phyloP scores from a whole-genome alignment of 2,888 invertebrate species.

The Amphipoea oculea region DNA sequence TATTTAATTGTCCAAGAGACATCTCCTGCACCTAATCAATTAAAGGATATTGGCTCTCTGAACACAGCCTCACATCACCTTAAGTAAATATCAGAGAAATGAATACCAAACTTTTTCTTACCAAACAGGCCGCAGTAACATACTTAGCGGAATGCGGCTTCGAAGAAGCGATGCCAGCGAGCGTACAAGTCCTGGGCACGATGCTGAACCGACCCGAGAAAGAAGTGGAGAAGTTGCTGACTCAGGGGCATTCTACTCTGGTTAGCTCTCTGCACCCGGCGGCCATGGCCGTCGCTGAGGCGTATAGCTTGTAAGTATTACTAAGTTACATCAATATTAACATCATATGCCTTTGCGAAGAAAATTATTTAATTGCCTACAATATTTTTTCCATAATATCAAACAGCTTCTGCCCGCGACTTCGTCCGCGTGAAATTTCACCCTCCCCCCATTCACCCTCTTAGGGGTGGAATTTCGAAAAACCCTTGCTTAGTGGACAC shows the following conservation, averaged over 20 bases:
- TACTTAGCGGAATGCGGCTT: constrained; percentile 87
- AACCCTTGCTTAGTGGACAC: too few relatives aligned
- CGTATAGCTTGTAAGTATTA: constrained; percentile 82
- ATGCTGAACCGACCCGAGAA: constrained; percentile 82
- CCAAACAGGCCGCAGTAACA: constrained; percentile 77
- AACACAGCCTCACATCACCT: neutral
- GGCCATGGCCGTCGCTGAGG: constrained; percentile 79
- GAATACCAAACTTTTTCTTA: neutral
- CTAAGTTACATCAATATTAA: neutral
- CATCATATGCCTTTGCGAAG: neutral
- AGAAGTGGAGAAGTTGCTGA: constrained; percentile 78
- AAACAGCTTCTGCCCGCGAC: neutral
- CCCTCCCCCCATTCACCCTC: too few relatives aligned
- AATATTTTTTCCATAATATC: neutral
- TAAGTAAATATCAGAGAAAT: neutral
- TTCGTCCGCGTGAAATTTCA: too few relatives aligned
- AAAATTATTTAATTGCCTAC: too few relatives aligned
- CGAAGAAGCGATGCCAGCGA: constrained; percentile 80
- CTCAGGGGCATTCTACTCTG: constrained; percentile 69
- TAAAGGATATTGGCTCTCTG: neutral
- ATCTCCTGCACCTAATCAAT: neutral
- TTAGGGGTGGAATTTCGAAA: too few relatives aligned
- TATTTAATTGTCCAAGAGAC: neutral
- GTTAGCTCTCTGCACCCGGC: constrained; percentile 77
- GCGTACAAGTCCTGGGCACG: constrained; percentile 76